Conservation (phyloP, 2,797 vertebrate species). For the Eospalax fontanierii region DNA sequence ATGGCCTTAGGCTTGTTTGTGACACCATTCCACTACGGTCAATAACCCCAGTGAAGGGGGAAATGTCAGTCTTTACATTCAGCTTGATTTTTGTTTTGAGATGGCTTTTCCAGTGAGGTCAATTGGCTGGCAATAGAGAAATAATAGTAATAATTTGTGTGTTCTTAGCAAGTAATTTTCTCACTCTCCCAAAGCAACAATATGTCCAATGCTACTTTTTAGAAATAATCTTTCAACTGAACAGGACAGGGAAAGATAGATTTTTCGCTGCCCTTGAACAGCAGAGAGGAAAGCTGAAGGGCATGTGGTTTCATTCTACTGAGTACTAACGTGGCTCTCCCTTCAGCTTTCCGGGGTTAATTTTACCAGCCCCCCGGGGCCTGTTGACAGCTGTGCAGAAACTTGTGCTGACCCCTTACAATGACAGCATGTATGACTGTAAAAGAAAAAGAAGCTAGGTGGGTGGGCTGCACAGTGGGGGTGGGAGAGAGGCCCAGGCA, state of each 20-base stretch:
- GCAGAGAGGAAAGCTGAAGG: neutral
- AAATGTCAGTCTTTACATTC: constrained; percentile 74
- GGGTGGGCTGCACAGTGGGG: fast-evolving
- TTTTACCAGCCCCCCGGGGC: too few relatives aligned
- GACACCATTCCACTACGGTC: constrained; percentile 78
- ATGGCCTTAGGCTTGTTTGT: constrained; percentile 86
- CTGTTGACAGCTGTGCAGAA: fast-evolving
- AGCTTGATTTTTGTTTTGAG: constrained; percentile 63
- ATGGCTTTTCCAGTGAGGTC: constrained; percentile 79
- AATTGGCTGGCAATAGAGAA: constrained; percentile 54
- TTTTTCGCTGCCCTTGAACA: neutral
- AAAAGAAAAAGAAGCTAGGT: fast-evolving
- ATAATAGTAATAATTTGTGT: constrained; percentile 67
- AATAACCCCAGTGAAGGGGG: constrained; percentile 53
- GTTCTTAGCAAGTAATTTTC: constrained; percentile 79
- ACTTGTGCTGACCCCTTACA: fast-evolving
- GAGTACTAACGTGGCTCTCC: too few relatives aligned
- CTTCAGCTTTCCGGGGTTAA: neutral
- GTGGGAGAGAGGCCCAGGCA: fast-evolving
- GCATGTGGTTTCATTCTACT: neutral
- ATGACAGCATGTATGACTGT: fast-evolving
- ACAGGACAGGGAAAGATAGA: neutral
- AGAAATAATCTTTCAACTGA: constrained; percentile 80
- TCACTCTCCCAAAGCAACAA: constrained; percentile 41
- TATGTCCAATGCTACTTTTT: constrained; percentile 73